Evolutionary conservation across 2,888 invertebrate species (phyloP).

Genomic region (Capitulum mitella): DNA sequence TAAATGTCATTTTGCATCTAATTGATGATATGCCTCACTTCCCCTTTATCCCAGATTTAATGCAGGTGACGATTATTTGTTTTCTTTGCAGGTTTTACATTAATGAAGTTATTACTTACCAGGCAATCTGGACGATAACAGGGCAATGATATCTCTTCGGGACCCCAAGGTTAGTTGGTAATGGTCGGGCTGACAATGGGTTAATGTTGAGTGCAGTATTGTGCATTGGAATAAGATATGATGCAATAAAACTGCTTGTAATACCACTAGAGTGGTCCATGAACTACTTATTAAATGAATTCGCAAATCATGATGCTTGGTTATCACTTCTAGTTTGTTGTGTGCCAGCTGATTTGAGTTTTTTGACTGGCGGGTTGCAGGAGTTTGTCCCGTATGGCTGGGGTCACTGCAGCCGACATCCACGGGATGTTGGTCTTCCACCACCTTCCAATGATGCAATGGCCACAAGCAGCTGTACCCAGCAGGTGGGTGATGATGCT

Average conservation of each 20-base stretch:
- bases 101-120: not conserved
- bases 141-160: constrained; percentile 1
- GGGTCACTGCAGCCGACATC: constrained; percentile 34
- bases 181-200: no score
- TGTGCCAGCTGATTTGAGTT: no score
- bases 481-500: not conserved
- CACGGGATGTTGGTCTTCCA: constrained; percentile 31
- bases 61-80: no score
- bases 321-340: no score
- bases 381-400: constrained; percentile 34
- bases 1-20: no score
- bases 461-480: not conserved
- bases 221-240: not conserved
- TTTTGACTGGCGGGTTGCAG: not conserved
- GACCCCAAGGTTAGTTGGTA: constrained; percentile 17
- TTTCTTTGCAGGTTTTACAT: not conserved
- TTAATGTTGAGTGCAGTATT: not conserved
- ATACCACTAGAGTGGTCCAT: no score
- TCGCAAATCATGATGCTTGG: not conserved
- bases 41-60: no score
- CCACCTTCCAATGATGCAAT: constrained; percentile 12
- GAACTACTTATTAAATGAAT: not conserved
- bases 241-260: no score
- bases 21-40: no score
- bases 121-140: constrained; percentile 6